phyloP scores from a whole-genome alignment of 2,888 invertebrate genomes.

The Hoplodrina ambigua region DNA sequence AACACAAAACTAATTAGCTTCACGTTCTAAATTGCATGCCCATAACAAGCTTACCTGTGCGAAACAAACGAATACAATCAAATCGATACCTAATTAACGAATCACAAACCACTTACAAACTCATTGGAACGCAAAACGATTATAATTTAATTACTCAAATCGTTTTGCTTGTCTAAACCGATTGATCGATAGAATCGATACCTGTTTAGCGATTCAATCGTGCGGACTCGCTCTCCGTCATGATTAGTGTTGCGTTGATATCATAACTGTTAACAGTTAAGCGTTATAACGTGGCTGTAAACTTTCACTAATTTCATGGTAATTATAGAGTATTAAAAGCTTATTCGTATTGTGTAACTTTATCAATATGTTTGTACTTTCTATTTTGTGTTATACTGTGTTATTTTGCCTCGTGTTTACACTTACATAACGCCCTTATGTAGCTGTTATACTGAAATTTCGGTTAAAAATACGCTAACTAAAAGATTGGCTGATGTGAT shows the following conservation, averaged over 20 bases:
- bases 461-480: too few relatives aligned
- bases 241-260: conserved; percentile 34
- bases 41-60: conserved; percentile 19
- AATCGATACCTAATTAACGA: conserved; percentile 44
- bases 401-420: not conserved
- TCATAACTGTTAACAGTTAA: conserved; percentile 38
- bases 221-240: conserved; percentile 34
- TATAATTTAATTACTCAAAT: conserved; percentile 50
- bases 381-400: not conserved
- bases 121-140: conserved; percentile 39
- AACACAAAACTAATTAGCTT: conserved; percentile 21
- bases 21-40: conserved; percentile 18
- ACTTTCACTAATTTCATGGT: conserved; percentile 49
- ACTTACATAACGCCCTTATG: too few relatives aligned
- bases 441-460: too few relatives aligned
- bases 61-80: conserved; percentile 26
- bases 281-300: not conserved
- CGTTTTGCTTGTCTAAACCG: conserved; percentile 46
- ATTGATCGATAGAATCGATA: conserved; percentile 51
- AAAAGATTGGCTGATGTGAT: too few relatives aligned
- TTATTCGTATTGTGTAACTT: conserved; percentile 3
- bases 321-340: conserved; percentile 15
- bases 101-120: conserved; percentile 37
- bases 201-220: conserved; percentile 19
- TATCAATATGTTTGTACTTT: not conserved